These are phyloP conservation scores for Sthenelais limicola DNA, from an alignment of 2,888 invertebrate species.

Conservation along the genomic window DNA sequence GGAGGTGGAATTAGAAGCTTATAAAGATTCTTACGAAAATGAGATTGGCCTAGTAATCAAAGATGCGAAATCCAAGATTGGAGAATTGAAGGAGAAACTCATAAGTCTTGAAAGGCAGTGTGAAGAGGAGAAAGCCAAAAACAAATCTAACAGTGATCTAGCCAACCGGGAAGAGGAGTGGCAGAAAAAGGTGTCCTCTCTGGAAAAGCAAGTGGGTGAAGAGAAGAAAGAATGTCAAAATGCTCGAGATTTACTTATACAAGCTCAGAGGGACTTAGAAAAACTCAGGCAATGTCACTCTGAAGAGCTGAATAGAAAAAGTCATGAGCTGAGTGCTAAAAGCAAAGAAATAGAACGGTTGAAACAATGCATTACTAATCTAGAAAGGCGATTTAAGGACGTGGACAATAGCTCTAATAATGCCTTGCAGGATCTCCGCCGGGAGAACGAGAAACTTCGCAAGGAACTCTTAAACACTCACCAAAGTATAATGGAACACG, in stretches of 20 bases:
- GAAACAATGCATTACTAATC: not conserved
- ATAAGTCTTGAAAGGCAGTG: constrained; percentile 52
- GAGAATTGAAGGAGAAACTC: constrained; percentile 54
- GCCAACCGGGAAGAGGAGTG: constrained; percentile 56
- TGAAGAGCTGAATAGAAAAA: constrained; percentile 56
- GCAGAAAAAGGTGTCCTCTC: constrained; percentile 54
- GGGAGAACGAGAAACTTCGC: constrained; percentile 58
- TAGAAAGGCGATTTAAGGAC: constrained; percentile 60
- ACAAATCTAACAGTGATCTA: constrained; percentile 13
- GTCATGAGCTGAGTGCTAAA: constrained; percentile 23
- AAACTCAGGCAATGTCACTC: constrained; percentile 59
- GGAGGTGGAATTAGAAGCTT: constrained; percentile 67
- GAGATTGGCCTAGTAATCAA: constrained; percentile 62
- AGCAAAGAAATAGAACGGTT: constrained; percentile 57
- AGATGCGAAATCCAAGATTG: constrained; percentile 60
- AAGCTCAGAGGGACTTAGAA: constrained; percentile 67
- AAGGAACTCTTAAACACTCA: constrained; percentile 55
- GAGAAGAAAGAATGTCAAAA: constrained; percentile 65
- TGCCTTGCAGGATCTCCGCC: constrained; percentile 57
- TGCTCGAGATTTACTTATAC: constrained; percentile 64
- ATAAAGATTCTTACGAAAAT: constrained; percentile 67
- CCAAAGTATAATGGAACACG: constrained; percentile 58
- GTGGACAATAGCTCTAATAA: constrained; percentile 54
- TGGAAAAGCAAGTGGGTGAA: constrained; percentile 59
- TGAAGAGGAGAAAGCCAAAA: constrained; percentile 1